Evolutionary conservation across 2,797 vertebrate genomes (phyloP), one percentile per base, ranked within the genome.

Genomic region (Rhinichthys osculus): DNA sequence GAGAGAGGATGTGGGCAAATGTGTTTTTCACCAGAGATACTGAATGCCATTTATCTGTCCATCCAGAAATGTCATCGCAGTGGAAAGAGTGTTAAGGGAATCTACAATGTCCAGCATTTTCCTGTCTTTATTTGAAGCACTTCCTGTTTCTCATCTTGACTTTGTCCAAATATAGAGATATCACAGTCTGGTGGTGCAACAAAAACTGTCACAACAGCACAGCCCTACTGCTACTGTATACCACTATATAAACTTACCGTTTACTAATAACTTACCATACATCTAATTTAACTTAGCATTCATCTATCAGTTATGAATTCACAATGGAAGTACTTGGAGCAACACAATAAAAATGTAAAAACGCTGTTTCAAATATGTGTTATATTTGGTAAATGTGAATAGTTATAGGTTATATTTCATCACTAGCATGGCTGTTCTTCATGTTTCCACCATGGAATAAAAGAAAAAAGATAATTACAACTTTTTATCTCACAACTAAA

Each of bases 41-140:
- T n/a, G 1, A 76, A 23, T 78, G 54, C 21, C 19, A 73, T n/a
- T 30, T 30, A 72, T 64, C 44, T 27, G 40, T 7, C 40, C n/a
- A 4, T 50, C 40, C 10, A 82, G 27, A 72, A 47, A 4, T 59
- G 62, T 78, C 81, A 66, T 19, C 23, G 27, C 72, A 42, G 23
- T 81, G 50, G 42, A 90, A 88, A 79, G 42, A 1, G 2, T 67
- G 67, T 2, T 27, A 4, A 57, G 33, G 35, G 14, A 83, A 84
- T 87, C 89, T 79, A 50, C 7, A 33, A n/a, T 81, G 81, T 79
- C 69, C 87, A 87, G 86, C 67, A 44, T 84, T 84, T 79, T 88
- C 87, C 87, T 84, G 67, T 85, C 85, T 85, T 42, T 74, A 59
- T 74, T 44, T 59, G 8, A 21, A 54, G 42, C 21, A 74, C 35